Evolutionary conservation across 2,888 invertebrate species (phyloP), one percentile per base, ranked within the genome.

Genomic region (Mayetiola destructor): DNA sequence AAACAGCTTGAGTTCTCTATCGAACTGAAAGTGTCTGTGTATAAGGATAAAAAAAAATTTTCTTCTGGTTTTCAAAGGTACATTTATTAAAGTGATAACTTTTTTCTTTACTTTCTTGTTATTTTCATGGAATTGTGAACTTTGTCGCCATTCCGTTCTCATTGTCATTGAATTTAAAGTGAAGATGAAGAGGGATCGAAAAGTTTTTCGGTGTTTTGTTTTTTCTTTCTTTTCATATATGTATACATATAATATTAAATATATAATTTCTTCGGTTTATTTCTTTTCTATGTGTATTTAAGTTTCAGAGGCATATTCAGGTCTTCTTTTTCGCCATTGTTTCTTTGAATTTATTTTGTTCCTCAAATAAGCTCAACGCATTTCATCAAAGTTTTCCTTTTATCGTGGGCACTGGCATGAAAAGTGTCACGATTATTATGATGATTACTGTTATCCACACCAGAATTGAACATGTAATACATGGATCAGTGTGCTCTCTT

Each of bases 341-440:
- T n/a, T n/a, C n/a, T n/a, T n/a, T n/a, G n/a, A n/a, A n/a, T n/a
- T n/a, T n/a, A n/a, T 39, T 39, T 12, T 39, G 6, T 39, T 18
- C 5, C 4, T 10, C 39, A 5, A 2, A 20, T 20, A 4, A 12
- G 6, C 23, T 23, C 42, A 42, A 23, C 21, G 16, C 23, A 23
- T 42, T 23, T 23, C 23, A 48, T 27, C 27, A 48, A 48, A 48
- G n/a, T 48, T 48, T 48, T n/a, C 48, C 27, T 48, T 48, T 27
- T 48, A 48, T 48, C 48, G n/a, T 48, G 48, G 29, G 29, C 27
- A 16, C 27, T 27, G 27, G 48, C 48, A 27, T 48, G 27, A n/a
- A 23, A 48, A 27, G 16, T 27, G 48, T 48, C 48, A 48, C 27
- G 48, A 48, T 48, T 48, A 48, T 27, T 23, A 48, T 48, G 48